Base-by-base conservation (phyloP, 2,888 invertebrate genomes). In the Corbicula japonica region DNA sequence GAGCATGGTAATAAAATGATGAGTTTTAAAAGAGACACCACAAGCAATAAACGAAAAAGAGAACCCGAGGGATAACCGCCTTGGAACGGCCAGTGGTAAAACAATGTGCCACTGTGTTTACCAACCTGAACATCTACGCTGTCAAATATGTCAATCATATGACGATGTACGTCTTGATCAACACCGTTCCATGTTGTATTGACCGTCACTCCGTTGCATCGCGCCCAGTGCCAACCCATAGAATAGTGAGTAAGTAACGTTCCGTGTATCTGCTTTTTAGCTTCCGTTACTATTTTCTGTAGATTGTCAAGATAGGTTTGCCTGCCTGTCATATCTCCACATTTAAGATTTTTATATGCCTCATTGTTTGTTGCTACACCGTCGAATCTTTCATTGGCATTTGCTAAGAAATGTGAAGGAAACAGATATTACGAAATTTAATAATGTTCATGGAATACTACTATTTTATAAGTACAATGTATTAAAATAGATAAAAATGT, bases 61-160 rank as follows among this genome's bases (percentile, higher is more conserved):
- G n/a, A n/a, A n/a, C n/a, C n/a, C n/a, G n/a, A n/a, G n/a, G n/a
- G n/a, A n/a, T n/a, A n/a, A n/a, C n/a, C n/a, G n/a, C n/a, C n/a
- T n/a, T n/a, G n/a, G n/a, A n/a, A n/a, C n/a, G n/a, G n/a, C n/a
- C n/a, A n/a, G n/a, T n/a, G n/a, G n/a, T n/a, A n/a, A n/a, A n/a
- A n/a, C n/a, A n/a, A n/a, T n/a, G n/a, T n/a, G n/a, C n/a, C n/a
- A n/a, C n/a, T n/a, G n/a, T n/a, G n/a, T n/a, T n/a, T n/a, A n/a
- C n/a, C n/a, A 12, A 84, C 86, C 83, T 86, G 86, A 18, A 81
- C 82, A 65, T 86, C 86, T 6, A 77, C 48, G 60, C 85, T 85
- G 73, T 86, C 83, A 63, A 86, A 86, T 26, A 86, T 83, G 72
- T 86, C 86, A 48, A 86, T 86, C 85, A 86, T 85, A 54, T 86